Evolutionary conservation across 2,888 invertebrate species (phyloP), one percentile per base, ranked within the genome.

Genomic region (Gerris lacustris): DNA sequence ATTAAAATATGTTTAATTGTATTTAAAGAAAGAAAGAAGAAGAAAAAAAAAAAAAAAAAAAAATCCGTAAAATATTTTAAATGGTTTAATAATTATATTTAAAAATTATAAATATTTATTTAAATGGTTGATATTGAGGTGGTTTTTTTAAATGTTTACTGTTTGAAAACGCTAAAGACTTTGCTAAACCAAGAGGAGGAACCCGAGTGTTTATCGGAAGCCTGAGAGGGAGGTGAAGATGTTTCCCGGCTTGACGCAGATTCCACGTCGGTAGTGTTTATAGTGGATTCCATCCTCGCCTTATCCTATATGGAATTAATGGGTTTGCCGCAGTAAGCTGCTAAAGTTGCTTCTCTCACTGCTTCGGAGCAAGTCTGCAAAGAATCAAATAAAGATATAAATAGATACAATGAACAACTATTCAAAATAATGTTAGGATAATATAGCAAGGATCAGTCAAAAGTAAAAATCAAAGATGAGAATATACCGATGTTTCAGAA

Each of bases 281-380:
- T 2, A 15, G 9, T 55, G 55, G 55, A 55, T 55, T 55, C 55
- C 15, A 9, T 55, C 64, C 31, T 64, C 18, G 64, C 75, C 72
- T 9, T 9, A 9, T 64, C 64, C 64, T 64, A 64, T 64, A 18
- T 64, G 81, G 64, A 98, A 84, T 99, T 99, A 82, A 99, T 97
- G 55, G 99, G 88, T 84, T 98, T 98, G 78, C 99, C 99, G 80
- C 86, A 90, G 81, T 93, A 96, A 44, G 99, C 97, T 15, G 94
- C 91, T 76, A 98, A 80, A 80, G 96, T 95, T 47, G 99, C 99
- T 84, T 99, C 99, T 80, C 97, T 87, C 72, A 99, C 85, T 1
- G 99, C 99, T 83, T 99, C 99, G 6, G 98, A 85, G 78, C 96
- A 96, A 67, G 99, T 99, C 95, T 95, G 84, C 0, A 85, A 86